These are phyloP conservation scores for Elephantulus edwardii DNA, from an alignment of 2,113 vertebrate species.

Conservation along the genomic window DNA sequence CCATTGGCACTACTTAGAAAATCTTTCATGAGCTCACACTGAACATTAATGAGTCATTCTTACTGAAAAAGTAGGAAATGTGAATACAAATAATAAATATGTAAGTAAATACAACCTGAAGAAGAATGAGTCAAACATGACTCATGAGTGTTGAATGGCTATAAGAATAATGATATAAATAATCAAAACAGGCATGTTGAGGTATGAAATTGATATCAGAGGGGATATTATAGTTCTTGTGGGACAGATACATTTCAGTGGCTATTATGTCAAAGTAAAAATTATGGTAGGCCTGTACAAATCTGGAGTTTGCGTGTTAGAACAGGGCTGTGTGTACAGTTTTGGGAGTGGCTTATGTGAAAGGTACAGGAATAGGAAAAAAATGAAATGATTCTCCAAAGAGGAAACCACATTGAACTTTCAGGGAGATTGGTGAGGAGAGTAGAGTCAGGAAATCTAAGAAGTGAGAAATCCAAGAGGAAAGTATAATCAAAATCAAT, in stretches of 20 bases:
- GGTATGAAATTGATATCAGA: background rate
- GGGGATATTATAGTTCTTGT: background rate
- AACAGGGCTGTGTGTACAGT: background rate
- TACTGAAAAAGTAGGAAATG: background rate
- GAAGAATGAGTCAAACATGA: background rate
- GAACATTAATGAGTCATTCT: background rate
- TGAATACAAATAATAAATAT: background rate
- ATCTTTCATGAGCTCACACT: background rate
- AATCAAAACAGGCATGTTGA: background rate
- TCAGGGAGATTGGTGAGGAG: background rate
- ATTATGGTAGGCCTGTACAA: background rate
- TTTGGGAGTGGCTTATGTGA: background rate
- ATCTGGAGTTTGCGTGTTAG: background rate
- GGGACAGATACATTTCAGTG: background rate
- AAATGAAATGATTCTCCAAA: background rate
- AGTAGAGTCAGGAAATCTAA: background rate
- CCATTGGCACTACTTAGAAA: background rate
- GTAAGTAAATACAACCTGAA: background rate
- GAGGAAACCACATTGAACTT: background rate
- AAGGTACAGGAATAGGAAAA: background rate
- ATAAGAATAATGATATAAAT: background rate
- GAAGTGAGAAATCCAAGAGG: conserved; percentile 9
- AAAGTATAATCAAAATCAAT: background rate
- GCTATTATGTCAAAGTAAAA: background rate
- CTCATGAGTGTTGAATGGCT: background rate